These are phyloP conservation scores for Anoplopoma fimbria DNA, from an alignment of 2,113 vertebrate species.

Conservation along the genomic window DNA sequence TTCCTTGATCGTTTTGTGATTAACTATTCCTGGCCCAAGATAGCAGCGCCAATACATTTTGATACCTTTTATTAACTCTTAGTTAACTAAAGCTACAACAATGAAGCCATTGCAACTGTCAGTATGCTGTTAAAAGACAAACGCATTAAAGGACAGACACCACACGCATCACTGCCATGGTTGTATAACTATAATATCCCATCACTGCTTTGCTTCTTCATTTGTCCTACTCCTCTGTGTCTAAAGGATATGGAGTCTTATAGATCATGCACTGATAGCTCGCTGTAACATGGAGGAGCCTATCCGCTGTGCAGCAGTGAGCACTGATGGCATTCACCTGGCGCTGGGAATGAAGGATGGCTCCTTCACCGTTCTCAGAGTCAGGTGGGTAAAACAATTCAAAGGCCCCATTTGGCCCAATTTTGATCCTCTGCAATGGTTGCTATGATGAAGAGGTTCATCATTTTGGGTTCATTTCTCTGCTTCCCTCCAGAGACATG, in stretches of 20 bases:
- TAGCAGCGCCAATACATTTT: background rate
- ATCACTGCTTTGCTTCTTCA: slow-evolving; percentile 20
- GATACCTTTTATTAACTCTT: background rate
- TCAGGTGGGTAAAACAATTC: slow-evolving; percentile 85
- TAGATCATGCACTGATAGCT: slow-evolving; percentile 96
- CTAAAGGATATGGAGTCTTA: slow-evolving; percentile 96
- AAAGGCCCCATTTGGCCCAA: background rate
- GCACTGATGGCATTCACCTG: slow-evolving; percentile 95
- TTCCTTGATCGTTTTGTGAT: background rate
- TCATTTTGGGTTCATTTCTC: slow-evolving; percentile 17
- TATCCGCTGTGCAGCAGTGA: slow-evolving; percentile 95
- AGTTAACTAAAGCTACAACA: background rate
- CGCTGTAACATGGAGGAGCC: slow-evolving; percentile 99
- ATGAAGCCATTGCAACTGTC: background rate
- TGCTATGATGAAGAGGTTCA: slow-evolving; percentile 8
- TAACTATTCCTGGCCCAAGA: background rate
- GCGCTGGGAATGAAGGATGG: slow-evolving; percentile 99
- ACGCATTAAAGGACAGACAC: background rate
- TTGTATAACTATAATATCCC: slow-evolving; percentile 13
- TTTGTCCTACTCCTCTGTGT: slow-evolving; percentile 38
- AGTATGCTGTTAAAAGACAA: background rate
- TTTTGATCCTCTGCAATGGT: background rate
- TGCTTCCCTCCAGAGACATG: slow-evolving; percentile 91
- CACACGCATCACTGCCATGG: background rate
- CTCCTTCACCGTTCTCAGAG: slow-evolving; percentile 96